Percentiles rank a stretch among this genome's conserved stretches.
Evolutionary conservation across 2,797 vertebrate species (phyloP).

Genomic region (Coccyzus lansbergi): DNA sequence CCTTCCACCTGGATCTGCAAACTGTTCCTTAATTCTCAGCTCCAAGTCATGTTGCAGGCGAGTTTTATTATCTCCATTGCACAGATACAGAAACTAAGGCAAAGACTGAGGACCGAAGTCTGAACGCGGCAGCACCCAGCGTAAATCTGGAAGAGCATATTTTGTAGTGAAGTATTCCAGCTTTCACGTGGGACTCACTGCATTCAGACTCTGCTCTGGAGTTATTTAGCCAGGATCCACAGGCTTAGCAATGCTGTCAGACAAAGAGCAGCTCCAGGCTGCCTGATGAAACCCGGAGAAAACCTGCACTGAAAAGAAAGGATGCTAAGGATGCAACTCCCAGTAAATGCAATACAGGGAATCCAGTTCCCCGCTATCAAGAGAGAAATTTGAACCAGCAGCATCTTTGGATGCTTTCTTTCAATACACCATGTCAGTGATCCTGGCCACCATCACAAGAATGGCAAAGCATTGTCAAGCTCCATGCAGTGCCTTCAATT

Average conservation of each 20-base stretch:
- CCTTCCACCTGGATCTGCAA: background rate
- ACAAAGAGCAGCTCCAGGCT: background rate
- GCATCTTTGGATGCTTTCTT: background rate
- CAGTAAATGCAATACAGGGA: background rate
- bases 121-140: background rate
- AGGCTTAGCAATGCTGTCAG: background rate
- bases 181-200: background rate
- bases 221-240: background rate
- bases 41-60: background rate
- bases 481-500: background rate
- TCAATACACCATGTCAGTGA: background rate
- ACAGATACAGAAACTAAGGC: background rate
- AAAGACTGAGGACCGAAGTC: background rate
- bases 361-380: background rate
- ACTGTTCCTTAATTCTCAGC: background rate
- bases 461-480: background rate
- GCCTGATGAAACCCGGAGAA: background rate
- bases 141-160: background rate
- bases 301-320: background rate
- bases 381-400: background rate
- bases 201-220: background rate
- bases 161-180: background rate
- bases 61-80: slow-evolving; percentile 1
- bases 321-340: background rate
- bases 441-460: background rate